These are phyloP conservation scores for Morone saxatilis DNA, from an alignment of 2,113 vertebrate genomes.

Conservation along the genomic window DNA sequence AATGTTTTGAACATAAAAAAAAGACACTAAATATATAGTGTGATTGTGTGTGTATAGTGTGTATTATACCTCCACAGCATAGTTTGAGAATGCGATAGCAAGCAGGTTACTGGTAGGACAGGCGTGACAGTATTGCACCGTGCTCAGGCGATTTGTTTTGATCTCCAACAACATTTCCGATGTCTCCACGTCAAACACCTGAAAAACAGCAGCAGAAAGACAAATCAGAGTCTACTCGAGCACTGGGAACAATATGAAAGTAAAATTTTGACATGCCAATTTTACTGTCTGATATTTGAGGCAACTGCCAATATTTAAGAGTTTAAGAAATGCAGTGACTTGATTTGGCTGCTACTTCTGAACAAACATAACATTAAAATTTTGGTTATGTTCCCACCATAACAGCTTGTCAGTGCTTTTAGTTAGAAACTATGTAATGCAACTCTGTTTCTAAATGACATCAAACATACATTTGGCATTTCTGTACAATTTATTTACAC, in stretches of 20 bases:
- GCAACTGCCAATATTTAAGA: too few relatives aligned
- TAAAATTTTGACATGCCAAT: too few relatives aligned
- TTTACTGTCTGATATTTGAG: too few relatives aligned
- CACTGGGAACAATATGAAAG: not conserved
- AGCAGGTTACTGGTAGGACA: slow-evolving; percentile 89
- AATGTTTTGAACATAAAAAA: not conserved
- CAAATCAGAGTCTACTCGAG: not conserved
- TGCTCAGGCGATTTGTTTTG: slow-evolving; percentile 86
- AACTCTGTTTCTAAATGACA: too few relatives aligned
- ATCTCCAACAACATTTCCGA: slow-evolving; percentile 87
- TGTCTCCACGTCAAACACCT: slow-evolving; percentile 90
- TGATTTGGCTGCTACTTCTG: too few relatives aligned
- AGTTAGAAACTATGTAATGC: too few relatives aligned
- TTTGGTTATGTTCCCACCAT: too few relatives aligned
- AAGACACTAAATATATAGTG: not conserved
- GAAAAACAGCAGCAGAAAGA: slow-evolving; percentile 32
- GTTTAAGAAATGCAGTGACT: too few relatives aligned
- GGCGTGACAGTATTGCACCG: slow-evolving; percentile 92
- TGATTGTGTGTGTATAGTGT: not conserved
- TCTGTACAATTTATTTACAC: not conserved
- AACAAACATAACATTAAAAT: too few relatives aligned
- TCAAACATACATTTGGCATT: too few relatives aligned
- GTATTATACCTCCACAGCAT: slow-evolving; percentile 90
- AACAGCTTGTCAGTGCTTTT: too few relatives aligned
- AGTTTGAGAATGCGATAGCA: slow-evolving; percentile 93